A percentile compares a stretch with the other conserved stretches of the same genome.
Conservation (phyloP, 2,797 vertebrate genomes). For the Poecile montanus region DNA sequence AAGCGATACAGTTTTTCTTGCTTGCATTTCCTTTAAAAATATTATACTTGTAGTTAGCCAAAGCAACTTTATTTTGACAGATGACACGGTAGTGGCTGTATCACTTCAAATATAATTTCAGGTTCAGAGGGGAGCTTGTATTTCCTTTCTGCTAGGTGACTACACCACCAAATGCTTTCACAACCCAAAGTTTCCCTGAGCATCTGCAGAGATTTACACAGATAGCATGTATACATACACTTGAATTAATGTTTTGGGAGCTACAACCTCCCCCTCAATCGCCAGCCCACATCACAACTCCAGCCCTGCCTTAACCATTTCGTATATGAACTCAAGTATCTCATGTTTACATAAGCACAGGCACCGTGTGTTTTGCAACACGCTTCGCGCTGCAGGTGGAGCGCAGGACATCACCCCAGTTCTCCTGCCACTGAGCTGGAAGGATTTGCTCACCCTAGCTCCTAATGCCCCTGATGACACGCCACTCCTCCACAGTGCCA, state of each 20-base stretch:
- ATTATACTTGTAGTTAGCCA: background rate
- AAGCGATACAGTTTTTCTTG: background rate
- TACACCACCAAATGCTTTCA: background rate
- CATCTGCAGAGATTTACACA: background rate
- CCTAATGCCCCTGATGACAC: fast-evolving
- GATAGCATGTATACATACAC: background rate
- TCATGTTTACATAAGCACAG: background rate
- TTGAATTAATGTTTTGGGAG: background rate
- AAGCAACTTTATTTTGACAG: background rate
- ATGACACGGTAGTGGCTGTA: background rate
- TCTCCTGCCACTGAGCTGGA: background rate
- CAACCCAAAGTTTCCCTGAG: background rate
- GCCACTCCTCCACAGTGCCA: background rate
- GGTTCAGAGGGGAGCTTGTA: background rate
- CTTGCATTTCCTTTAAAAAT: background rate
- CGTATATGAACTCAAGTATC: background rate
- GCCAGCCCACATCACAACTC: background rate
- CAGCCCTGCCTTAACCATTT: background rate
- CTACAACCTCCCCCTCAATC: background rate
- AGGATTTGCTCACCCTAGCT: background rate
- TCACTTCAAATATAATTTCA: background rate
- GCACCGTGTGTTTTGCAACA: background rate
- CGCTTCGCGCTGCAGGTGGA: background rate
- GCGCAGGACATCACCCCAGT: background rate
- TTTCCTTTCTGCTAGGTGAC: background rate